Base-by-base conservation (phyloP, 2,888 invertebrate species). In the Chrysolina americana region DNA sequence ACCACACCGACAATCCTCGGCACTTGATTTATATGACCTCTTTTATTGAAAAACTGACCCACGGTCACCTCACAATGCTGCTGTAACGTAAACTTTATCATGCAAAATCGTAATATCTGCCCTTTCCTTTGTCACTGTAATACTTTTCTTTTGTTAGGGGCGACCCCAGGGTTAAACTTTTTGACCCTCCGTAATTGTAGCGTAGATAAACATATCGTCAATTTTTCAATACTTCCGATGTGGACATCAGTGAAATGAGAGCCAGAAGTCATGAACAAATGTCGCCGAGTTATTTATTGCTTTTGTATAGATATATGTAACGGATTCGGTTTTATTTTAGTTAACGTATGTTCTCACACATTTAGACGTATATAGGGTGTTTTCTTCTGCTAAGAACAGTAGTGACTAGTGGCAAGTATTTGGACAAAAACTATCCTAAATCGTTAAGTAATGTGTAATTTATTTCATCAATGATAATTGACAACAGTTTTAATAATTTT, bases 121-220 rank as follows among this genome's bases (percentile, higher is more conserved):
- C 86, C 85, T 82, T 79, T 82, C 76, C 78, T 80, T 86, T 85
- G 85, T 85, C 75, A 78, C 47, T 70, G 23, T 77, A 81, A 79
- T 82, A 81, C 80, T 79, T 78, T 78, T 74, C 82, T 78, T 83
- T 87, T 87, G 86, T 86, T 75, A 62, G 75, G 41, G 64, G 68
- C 81, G 84, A 84, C 84, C 86, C 84, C 74, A 82, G 86, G 87
- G 87, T 88, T 87, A 88, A 88, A 86, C 83, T 84, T 86, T 87
- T 86, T 87, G 87, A 87, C 87, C 88, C 86, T 83, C 73, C 50
- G 83, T 86, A 87, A 87, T 87, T 87, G 87, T 87, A 86, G 82
- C 87, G 85, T 86, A 81, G 84, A 88, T 87, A 87, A 87, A 87
- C 86, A 88, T 82, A 85, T 86, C 86, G 83, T 81, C 84, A 87